Conservation (phyloP, 2,888 invertebrate genomes). For the Hirtodrosophila histrioides region DNA sequence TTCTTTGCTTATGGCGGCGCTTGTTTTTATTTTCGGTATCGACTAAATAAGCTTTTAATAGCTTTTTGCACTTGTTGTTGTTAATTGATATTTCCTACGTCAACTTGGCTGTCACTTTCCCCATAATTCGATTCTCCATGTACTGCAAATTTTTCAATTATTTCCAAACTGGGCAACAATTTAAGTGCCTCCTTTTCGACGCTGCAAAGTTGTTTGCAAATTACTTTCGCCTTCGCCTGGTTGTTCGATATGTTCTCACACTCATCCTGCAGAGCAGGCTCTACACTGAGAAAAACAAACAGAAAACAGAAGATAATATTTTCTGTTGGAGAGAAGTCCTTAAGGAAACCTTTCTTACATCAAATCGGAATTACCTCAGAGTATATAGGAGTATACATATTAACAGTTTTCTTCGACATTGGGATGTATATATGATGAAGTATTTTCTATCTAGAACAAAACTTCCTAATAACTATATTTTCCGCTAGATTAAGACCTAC, state of each 20-base stretch:
- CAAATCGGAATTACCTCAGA: no score
- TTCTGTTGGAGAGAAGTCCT: no score
- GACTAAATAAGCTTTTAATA: slow-evolving; percentile 78
- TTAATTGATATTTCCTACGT: slow-evolving; percentile 72
- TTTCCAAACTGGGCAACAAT: slow-evolving; percentile 52
- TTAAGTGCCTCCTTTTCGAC: slow-evolving; percentile 35
- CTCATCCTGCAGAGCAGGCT: no score
- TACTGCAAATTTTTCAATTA: slow-evolving; percentile 75
- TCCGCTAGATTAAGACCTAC: no score
- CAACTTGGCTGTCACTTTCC: slow-evolving; percentile 54
- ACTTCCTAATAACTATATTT: no score
- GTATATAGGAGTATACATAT: no score
- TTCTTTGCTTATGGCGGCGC: slow-evolving; percentile 53
- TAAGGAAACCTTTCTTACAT: no score
- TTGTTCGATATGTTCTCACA: slow-evolving; percentile 17
- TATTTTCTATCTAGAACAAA: no score
- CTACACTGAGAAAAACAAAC: no score
- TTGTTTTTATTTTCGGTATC: slow-evolving; percentile 45
- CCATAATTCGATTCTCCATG: slow-evolving; percentile 72
- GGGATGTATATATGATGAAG: no score
- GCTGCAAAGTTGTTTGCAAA: slow-evolving; percentile 67
- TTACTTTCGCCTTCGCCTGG: slow-evolving; percentile 73
- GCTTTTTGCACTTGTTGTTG: slow-evolving; percentile 61
- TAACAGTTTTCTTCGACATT: no score
- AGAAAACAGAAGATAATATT: no score